These are phyloP conservation scores for Mimas tiliae DNA, from an alignment of 2,888 invertebrate species.

Conservation along the genomic window DNA sequence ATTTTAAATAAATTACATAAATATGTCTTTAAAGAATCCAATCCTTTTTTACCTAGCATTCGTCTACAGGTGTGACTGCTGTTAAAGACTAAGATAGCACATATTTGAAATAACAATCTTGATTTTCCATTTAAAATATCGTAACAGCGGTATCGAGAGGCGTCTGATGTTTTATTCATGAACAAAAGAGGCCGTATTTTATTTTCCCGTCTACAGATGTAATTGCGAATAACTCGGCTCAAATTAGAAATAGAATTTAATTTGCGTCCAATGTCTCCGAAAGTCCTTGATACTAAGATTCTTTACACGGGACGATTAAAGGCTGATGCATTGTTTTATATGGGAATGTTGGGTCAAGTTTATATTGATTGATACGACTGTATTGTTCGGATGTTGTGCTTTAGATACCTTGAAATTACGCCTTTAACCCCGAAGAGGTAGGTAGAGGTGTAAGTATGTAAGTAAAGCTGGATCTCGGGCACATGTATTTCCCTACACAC, in stretches of 20 bases:
- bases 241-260: conserved; percentile 21
- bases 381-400: too few species aligned
- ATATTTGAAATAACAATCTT: background rate
- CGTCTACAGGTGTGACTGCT: background rate
- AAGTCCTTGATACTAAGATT: background rate
- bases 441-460: too few species aligned
- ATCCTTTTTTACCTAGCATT: too few species aligned
- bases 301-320: background rate
- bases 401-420: too few species aligned
- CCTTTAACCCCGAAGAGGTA: too few species aligned
- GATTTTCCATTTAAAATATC: background rate
- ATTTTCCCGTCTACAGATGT: conserved; percentile 9
- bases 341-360: too few species aligned
- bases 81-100: background rate
- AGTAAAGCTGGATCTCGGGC: too few species aligned
- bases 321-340: background rate
- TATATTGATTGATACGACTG: too few species aligned
- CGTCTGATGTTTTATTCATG: conserved; percentile 6
- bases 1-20: too few species aligned
- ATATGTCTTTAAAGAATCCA: too few species aligned
- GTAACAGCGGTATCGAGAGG: background rate
- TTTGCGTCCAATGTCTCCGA: conserved; percentile 2
- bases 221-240: conserved; percentile 15
- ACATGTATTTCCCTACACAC: too few species aligned
- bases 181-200: conserved; percentile 1